Base-by-base conservation (phyloP, 1,140 invertebrate genomes). In the Batillaria attramentaria region DNA sequence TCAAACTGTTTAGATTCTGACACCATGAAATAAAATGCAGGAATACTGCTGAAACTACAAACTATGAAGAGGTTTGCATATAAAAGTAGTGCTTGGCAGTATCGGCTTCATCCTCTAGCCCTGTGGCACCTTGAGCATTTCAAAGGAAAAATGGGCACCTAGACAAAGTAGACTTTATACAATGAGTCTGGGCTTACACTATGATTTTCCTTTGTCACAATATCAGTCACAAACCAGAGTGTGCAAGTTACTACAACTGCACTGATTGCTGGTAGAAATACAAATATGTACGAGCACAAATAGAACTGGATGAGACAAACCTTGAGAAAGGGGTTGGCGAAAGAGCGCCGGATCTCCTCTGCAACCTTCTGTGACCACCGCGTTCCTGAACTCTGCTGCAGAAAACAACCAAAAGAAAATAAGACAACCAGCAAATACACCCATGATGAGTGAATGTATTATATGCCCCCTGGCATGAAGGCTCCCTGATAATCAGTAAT, bases 311-410 rank as follows among this genome's bases (percentile, higher is more conserved):
- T n/a, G 10, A 41, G 1, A 72, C 41, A 42, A 20, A 72, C 69
- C 69, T n/a, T 72, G 1, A 72, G 43, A 20, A 72, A 72, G 20
- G 70, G 70, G 31, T 33, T 72, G 42, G 20, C 4, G 42, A 72
- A 72, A n/a, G 43, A 28, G 8, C 31, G 20, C n/a, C 3, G 0
- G 33, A 72, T 31, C 33, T 50, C 24, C n/a, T 13, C 8, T 2
- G 57, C 57, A 62, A n/a, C 24, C 33, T 31, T 62, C 33, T 62
- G 8, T 62, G 57, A 24, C 57, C 57, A 18, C 8, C n/a, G n/a
- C 33, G n/a, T 31, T 62, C 33, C n/a, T 18, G 10, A 10, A 62
- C 24, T 10, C 57, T 62, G 57, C 57, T 1, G 24, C 33, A 6
- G n/a, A 62, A 3, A 62, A 24, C 0, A 24, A 28, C 57, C 33